phyloP scores from a whole-genome alignment of 2,797 vertebrate genomes.

The Acridotheres tristis region DNA sequence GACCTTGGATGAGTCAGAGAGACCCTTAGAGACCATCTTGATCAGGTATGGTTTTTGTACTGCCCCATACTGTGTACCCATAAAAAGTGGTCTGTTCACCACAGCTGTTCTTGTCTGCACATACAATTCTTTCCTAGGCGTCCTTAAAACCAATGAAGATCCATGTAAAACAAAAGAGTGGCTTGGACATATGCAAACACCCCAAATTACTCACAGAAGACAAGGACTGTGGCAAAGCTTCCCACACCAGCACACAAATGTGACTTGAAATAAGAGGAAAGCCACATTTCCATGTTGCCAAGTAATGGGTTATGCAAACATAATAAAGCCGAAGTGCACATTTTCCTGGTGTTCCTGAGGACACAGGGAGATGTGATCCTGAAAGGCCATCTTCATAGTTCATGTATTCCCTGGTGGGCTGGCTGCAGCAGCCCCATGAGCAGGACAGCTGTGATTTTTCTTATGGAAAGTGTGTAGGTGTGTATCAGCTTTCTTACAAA shows the following conservation, averaged over 20 bases:
- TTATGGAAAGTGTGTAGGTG: neutral
- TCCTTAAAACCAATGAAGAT: neutral
- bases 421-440: neutral
- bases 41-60: neutral
- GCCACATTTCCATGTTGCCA: neutral
- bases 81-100: neutral
- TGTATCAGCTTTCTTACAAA: neutral
- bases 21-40: neutral
- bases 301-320: neutral
- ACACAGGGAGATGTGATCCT: neutral
- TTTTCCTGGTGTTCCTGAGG: neutral
- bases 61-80: neutral
- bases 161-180: neutral
- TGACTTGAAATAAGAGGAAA: neutral
- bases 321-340: neutral
- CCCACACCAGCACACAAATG: neutral
- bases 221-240: neutral
- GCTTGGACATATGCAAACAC: neutral
- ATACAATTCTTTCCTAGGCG: neutral
- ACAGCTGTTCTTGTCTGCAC: neutral
- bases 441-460: constrained; percentile 16
- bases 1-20: neutral
- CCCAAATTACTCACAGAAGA: neutral
- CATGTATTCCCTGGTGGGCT: neutral
- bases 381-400: constrained; percentile 32